phyloP scores from a whole-genome alignment of 1,140 invertebrate genomes.

The Drosophila kepulauana region DNA sequence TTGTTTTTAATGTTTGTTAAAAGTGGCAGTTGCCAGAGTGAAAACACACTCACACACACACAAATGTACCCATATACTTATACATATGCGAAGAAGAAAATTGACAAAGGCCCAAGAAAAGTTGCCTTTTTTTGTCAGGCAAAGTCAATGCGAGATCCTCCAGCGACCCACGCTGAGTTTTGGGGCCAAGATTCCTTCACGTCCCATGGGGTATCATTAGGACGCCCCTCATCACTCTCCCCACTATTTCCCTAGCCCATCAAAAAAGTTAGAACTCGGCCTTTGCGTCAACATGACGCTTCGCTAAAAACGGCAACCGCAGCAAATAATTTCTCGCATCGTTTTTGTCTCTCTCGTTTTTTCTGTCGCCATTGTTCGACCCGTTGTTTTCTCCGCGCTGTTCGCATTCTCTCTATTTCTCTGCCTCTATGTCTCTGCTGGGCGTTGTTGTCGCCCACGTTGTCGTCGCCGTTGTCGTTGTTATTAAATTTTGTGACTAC shows the following conservation, averaged over 20 bases:
- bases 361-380: constrained; percentile 42
- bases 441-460: constrained; percentile 22
- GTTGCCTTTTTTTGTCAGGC: constrained; percentile 52
- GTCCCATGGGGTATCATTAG: constrained; percentile 65
- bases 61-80: background rate
- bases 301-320: constrained; percentile 60
- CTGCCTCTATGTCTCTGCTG: constrained; percentile 33
- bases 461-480: constrained; percentile 36
- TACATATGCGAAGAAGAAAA: constrained; percentile 28
- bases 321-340: constrained; percentile 67
- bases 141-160: constrained; percentile 33
- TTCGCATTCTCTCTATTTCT: background rate
- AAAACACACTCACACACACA: constrained; percentile 12
- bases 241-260: background rate
- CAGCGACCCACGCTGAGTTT: constrained; percentile 37
- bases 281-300: constrained; percentile 27
- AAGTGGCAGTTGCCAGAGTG: constrained; percentile 27
- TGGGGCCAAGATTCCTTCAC: constrained; percentile 45
- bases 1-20: constrained; percentile 50
- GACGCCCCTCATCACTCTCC: constrained; percentile 20
- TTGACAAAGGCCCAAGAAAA: constrained; percentile 58
- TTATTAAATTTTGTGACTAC: constrained; percentile 56
- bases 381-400: constrained; percentile 26
- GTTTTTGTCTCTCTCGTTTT: constrained; percentile 44
- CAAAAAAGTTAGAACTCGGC: constrained; percentile 28